Conservation (phyloP, 2,113 vertebrate species). For the Cairina moschata region DNA sequence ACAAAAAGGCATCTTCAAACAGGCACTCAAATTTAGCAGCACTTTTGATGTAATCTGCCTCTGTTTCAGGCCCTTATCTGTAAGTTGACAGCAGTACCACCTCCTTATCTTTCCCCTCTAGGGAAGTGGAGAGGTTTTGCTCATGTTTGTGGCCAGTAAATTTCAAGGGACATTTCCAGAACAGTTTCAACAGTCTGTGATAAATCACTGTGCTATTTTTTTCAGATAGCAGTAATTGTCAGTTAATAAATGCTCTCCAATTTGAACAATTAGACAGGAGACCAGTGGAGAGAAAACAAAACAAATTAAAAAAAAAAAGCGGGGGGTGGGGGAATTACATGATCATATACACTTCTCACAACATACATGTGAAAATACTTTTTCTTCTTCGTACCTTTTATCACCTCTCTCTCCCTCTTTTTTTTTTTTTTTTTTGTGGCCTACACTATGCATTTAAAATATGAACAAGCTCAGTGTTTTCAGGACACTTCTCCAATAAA, state of each 20-base stretch:
- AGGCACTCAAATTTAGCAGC: not conserved
- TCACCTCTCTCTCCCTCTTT: not conserved
- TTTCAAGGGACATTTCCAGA: not conserved
- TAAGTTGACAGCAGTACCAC: not conserved
- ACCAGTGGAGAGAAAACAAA: accelerated
- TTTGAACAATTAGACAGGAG: not conserved
- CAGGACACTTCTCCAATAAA: not conserved
- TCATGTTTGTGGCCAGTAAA: not conserved
- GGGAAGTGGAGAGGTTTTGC: not conserved
- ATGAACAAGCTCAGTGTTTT: not conserved
- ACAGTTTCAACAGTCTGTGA: not conserved
- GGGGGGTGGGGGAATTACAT: not conserved
- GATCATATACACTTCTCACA: not conserved
- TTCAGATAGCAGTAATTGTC: not conserved
- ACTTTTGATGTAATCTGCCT: not conserved
- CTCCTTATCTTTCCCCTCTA: not conserved
- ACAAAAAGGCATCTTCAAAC: not conserved
- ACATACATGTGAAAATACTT: not conserved
- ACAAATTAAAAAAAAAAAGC: not conserved
- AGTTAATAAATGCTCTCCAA: not conserved
- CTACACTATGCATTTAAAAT: not conserved
- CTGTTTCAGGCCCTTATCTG: not conserved
- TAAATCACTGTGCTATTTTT: not conserved
- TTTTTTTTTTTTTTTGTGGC: accelerated
- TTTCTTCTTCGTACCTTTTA: not conserved